Evolutionary conservation across 2,888 invertebrate genomes (phyloP).

Genomic region (Priocnemis perturbator): DNA sequence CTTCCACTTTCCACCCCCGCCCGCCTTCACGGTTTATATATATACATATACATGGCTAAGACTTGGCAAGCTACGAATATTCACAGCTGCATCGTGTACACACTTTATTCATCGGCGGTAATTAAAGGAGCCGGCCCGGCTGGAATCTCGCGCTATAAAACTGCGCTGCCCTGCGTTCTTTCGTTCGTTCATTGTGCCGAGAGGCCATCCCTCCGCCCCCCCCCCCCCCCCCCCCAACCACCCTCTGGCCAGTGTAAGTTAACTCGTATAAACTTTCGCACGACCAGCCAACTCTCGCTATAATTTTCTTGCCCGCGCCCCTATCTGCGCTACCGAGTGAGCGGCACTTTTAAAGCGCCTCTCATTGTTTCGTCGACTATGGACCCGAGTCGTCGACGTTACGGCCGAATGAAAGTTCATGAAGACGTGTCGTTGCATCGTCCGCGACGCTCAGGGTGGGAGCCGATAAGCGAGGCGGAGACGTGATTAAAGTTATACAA

Average conservation of each 20-base stretch:
- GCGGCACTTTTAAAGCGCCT: conserved; percentile 27
- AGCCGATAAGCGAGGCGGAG: too few species aligned
- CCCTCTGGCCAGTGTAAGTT: conserved; percentile 13
- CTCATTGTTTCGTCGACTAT: conserved; percentile 30
- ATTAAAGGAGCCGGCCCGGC: conserved; percentile 32
- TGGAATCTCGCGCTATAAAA: conserved; percentile 22
- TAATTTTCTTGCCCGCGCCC: conserved; percentile 27
- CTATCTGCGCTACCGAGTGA: background rate
- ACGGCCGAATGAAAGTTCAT: conserved; percentile 19
- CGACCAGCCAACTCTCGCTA: conserved; percentile 30
- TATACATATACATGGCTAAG: too few species aligned
- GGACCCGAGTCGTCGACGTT: conserved; percentile 30
- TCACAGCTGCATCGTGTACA: background rate
- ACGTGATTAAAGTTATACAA: too few species aligned
- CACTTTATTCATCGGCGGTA: conserved; percentile 26
- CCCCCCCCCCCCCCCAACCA: background rate
- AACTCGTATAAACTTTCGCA: conserved; percentile 40
- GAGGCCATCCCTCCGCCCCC: background rate
- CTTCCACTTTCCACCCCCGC: too few species aligned
- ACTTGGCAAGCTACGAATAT: too few species aligned
- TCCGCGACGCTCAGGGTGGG: too few species aligned
- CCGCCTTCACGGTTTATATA: too few species aligned
- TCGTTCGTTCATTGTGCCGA: conserved; percentile 2
- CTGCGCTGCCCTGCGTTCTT: background rate
- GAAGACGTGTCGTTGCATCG: background rate